These are phyloP conservation scores for Aldrovandia affinis DNA, from an alignment of 2,797 vertebrate genomes.

Conservation along the genomic window DNA sequence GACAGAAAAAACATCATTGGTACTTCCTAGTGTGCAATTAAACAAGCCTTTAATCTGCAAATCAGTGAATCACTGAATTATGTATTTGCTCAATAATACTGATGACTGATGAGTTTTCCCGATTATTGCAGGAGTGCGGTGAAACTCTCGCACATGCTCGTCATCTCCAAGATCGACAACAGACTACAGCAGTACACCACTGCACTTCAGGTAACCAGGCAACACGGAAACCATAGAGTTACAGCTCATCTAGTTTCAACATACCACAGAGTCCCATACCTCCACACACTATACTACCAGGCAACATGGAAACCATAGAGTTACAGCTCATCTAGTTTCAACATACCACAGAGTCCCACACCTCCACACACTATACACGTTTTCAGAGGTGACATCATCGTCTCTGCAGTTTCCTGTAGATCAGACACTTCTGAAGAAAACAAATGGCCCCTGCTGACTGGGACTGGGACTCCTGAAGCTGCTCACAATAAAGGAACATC, in stretches of 20 bases:
- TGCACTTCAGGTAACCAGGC: constrained; percentile 83
- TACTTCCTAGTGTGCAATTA: not conserved
- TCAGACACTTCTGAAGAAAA: too few species aligned
- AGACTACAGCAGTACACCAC: constrained; percentile 90
- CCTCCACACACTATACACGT: not conserved
- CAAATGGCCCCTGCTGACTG: too few species aligned
- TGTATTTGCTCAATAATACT: not conserved
- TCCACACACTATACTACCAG: not conserved
- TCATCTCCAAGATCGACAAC: constrained; percentile 93
- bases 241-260: not conserved
- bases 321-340: not conserved
- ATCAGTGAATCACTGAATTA: not conserved
- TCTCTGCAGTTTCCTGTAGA: too few species aligned
- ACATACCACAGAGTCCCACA: not conserved
- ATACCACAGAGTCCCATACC: not conserved
- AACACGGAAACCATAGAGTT: not conserved
- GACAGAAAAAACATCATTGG: not conserved
- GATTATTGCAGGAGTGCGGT: constrained; percentile 60
- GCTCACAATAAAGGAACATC: too few species aligned
- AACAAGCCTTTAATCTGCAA: not conserved
- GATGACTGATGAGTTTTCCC: constrained; percentile 21
- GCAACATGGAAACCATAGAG: not conserved
- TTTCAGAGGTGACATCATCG: too few species aligned
- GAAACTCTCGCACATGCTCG: constrained; percentile 80
- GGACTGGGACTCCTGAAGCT: too few species aligned